Evolutionary conservation across 2,888 invertebrate genomes (phyloP).

Genomic region (Gari tellinella): DNA sequence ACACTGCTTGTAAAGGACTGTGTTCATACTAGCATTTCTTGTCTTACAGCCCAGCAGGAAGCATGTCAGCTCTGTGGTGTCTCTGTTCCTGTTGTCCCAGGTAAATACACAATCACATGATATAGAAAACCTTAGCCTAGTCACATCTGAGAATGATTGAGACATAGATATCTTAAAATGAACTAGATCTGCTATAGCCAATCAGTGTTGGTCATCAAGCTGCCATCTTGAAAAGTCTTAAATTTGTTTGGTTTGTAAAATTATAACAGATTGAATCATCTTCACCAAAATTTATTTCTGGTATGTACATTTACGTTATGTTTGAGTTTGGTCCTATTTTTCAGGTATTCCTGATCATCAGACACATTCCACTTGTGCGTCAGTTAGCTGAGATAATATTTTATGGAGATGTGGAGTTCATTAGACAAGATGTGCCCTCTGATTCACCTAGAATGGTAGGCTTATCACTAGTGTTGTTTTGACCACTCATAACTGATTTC

Average conservation of each 20-base stretch:
- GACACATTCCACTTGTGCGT: slow-evolving; percentile 95
- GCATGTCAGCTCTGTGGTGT: slow-evolving; percentile 94
- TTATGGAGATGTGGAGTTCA: slow-evolving; percentile 88
- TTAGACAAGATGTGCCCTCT: slow-evolving; percentile 57
- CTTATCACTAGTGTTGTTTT: neutral
- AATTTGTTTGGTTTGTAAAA: no score
- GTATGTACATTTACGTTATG: neutral
- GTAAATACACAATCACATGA: slow-evolving; percentile 83
- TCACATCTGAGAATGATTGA: no score
- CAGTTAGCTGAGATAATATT: slow-evolving; percentile 95
- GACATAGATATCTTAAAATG: no score
- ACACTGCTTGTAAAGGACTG: no score
- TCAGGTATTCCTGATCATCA: slow-evolving; percentile 94
- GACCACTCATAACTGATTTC: no score
- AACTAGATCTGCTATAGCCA: no score
- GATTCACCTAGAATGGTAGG: slow-evolving; percentile 75
- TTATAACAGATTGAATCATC: no score
- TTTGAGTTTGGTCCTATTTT: slow-evolving; percentile 2
- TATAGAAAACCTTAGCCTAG: no score
- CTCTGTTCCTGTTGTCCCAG: slow-evolving; percentile 95
- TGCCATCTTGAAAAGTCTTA: no score
- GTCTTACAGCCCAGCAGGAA: slow-evolving; percentile 79
- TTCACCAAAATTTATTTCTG: no score
- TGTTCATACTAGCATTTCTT: no score
- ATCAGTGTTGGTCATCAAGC: no score